Percentiles rank a stretch among this genome's conserved stretches.
phyloP scores from a whole-genome alignment of 2,888 invertebrate genomes.

The Leptopterna dolabrata region DNA sequence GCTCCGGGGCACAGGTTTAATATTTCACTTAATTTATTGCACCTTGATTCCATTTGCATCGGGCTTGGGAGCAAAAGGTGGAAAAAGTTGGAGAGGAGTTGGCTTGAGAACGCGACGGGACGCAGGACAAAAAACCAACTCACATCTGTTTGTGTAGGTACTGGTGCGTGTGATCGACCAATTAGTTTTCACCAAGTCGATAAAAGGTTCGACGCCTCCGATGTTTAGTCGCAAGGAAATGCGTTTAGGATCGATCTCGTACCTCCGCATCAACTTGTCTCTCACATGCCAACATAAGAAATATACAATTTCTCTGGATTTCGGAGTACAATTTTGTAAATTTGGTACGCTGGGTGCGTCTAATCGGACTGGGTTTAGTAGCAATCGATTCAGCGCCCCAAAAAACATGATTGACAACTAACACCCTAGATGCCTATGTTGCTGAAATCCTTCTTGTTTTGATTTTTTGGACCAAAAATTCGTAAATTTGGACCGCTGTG shows the following conservation, averaged over 20 bases:
- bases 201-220: conserved; percentile 47
- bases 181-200: conserved; percentile 47
- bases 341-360: no score
- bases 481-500: no score
- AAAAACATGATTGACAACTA: no score
- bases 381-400: no score
- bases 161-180: conserved; percentile 2
- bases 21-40: conserved; percentile 57
- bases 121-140: neutral
- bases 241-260: conserved; percentile 34
- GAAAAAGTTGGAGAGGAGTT: neutral
- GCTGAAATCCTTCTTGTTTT: no score
- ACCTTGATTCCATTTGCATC: conserved; percentile 56
- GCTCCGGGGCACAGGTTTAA: conserved; percentile 49
- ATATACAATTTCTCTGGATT: no score
- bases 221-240: conserved; percentile 50
- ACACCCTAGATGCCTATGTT: no score
- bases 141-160: neutral
- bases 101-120: neutral
- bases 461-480: no score
- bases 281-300: no score
- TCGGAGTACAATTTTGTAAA: no score
- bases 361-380: no score
- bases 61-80: conserved; percentile 25
- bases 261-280: neutral